Conservation (phyloP, 2,797 vertebrate genomes). For the Decapterus maruadsi region DNA sequence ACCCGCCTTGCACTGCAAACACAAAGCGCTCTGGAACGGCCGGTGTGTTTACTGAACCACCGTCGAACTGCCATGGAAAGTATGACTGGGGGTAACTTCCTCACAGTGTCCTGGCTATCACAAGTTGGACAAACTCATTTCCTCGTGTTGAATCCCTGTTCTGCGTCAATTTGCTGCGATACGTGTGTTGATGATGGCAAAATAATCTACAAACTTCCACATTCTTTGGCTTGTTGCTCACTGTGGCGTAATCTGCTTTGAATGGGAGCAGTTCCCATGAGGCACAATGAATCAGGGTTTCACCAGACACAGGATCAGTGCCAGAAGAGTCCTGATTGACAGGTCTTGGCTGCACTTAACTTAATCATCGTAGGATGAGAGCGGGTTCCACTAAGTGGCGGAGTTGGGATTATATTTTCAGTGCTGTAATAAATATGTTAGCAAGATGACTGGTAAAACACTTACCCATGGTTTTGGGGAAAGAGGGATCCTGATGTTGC, state of each 20-base stretch:
- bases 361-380: background rate
- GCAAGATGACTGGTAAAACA: background rate
- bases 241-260: slow-evolving; percentile 8
- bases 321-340: background rate
- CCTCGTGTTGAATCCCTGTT: slow-evolving; percentile 50
- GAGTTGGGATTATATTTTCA: slow-evolving; percentile 6
- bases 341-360: background rate
- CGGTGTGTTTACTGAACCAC: slow-evolving; percentile 63
- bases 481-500: background rate
- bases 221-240: slow-evolving; percentile 36
- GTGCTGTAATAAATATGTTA: slow-evolving; percentile 4
- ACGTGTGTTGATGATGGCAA: slow-evolving; percentile 28
- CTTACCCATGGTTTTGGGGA: background rate
- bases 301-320: slow-evolving; percentile 1
- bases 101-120: slow-evolving; percentile 53
- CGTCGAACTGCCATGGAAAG: slow-evolving; percentile 67
- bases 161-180: slow-evolving; percentile 35
- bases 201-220: slow-evolving; percentile 32
- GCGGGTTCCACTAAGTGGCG: background rate
- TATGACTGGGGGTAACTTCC: slow-evolving; percentile 68
- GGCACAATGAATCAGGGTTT: slow-evolving; percentile 16
- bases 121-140: slow-evolving; percentile 59
- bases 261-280: background rate
- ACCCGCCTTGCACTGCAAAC: slow-evolving; percentile 72
- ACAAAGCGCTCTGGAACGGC: slow-evolving; percentile 43